A percentile compares a stretch with the other conserved stretches of the same genome.
Evolutionary conservation across 2,888 invertebrate species (phyloP).

Genomic region (Unio delphinus): DNA sequence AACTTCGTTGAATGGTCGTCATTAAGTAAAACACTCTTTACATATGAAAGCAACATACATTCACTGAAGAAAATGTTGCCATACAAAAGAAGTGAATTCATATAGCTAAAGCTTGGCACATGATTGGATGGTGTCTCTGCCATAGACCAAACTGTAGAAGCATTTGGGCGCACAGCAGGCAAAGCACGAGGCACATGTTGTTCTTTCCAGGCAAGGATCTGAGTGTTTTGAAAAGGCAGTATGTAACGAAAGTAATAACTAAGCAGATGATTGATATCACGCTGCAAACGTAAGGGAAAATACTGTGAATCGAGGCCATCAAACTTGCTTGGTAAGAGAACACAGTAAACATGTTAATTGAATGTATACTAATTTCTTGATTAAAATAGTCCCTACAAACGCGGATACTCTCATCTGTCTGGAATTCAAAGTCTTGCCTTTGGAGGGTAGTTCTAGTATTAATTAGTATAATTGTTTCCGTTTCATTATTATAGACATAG

Average conservation of each 20-base stretch:
- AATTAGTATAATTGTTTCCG: too few relatives aligned
- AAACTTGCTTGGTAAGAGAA: not conserved
- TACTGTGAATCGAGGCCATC: not conserved
- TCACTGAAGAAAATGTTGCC: conserved; percentile 38
- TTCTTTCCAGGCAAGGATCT: conserved; percentile 40
- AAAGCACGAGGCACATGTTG: conserved; percentile 36
- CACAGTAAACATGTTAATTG: too few relatives aligned
- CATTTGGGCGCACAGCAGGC: conserved; percentile 35
- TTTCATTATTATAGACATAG: too few relatives aligned
- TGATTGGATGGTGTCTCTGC: not conserved
- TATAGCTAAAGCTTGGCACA: conserved; percentile 26
- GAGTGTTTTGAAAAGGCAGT: conserved; percentile 31
- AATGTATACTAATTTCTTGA: too few relatives aligned
- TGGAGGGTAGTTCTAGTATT: too few relatives aligned
- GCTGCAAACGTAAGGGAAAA: conserved; percentile 17
- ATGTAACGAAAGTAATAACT: conserved; percentile 32
- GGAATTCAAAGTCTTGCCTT: too few relatives aligned
- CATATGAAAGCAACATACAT: conserved; percentile 43
- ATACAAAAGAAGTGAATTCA: conserved; percentile 43
- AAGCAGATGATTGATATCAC: conserved; percentile 32
- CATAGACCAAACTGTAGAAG: conserved; percentile 28
- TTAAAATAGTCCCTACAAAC: too few relatives aligned
- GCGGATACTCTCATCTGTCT: too few relatives aligned
- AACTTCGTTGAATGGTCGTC: not conserved
- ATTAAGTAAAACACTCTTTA: conserved; percentile 2